Percentiles rank a stretch among this genome's conserved stretches.
These are phyloP conservation scores for Biston betularia DNA, from an alignment of 2,888 invertebrate genomes.

Conservation along the genomic window DNA sequence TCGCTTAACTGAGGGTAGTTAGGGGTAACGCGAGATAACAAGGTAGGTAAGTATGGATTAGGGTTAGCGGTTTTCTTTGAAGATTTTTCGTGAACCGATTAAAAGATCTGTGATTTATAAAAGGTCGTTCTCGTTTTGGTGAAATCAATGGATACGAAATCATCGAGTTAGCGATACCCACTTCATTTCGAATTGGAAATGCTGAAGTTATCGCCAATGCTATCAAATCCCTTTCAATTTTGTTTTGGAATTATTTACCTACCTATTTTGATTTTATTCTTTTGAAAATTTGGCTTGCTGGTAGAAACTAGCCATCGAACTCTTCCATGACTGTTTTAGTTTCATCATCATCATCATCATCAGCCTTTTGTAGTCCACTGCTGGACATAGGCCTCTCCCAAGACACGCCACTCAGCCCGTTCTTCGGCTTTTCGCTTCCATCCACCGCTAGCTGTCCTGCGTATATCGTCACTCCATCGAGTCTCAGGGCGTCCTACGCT, in stretches of 20 bases:
- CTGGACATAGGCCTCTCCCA: too few species aligned
- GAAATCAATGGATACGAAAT: slow-evolving; percentile 1
- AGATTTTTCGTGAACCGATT: slow-evolving; percentile 16
- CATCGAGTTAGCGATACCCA: slow-evolving; percentile 3
- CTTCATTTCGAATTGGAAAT: neutral
- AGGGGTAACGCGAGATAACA: slow-evolving; percentile 64
- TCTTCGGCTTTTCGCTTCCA: too few species aligned
- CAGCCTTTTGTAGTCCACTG: too few species aligned
- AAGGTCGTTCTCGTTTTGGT: slow-evolving; percentile 3
- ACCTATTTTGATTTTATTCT: too few species aligned
- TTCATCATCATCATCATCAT: too few species aligned
- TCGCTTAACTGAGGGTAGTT: slow-evolving; percentile 68
- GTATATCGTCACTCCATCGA: too few species aligned
- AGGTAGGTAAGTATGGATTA: slow-evolving; percentile 53
- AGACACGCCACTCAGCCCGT: too few species aligned
- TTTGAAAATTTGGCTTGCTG: too few species aligned
- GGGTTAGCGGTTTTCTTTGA: slow-evolving; percentile 17
- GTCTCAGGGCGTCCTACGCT: too few species aligned
- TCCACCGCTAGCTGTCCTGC: too few species aligned
- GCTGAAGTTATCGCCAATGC: neutral
- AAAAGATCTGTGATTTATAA: slow-evolving; percentile 10
- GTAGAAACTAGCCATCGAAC: too few species aligned
- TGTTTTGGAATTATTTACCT: neutral
- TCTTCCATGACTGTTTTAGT: too few species aligned
- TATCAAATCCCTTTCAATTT: neutral